These are phyloP conservation scores for Microplitis manilae DNA, from an alignment of 2,888 invertebrate genomes.

Conservation along the genomic window DNA sequence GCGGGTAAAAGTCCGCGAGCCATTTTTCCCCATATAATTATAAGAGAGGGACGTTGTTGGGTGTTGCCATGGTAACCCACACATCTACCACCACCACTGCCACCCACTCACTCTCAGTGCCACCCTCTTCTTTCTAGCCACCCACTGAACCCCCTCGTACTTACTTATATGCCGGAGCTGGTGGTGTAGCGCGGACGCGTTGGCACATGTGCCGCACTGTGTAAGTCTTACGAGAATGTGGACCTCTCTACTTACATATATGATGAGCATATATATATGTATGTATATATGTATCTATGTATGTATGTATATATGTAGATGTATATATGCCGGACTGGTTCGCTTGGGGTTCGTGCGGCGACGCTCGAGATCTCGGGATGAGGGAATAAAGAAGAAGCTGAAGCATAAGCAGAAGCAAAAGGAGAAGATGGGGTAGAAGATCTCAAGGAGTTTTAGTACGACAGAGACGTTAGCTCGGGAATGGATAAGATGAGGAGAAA, in stretches of 20 bases:
- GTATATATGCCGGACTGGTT: conserved; percentile 36
- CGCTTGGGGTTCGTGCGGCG: conserved; percentile 31
- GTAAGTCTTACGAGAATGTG: conserved; percentile 49
- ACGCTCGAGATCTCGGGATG: conserved; percentile 19
- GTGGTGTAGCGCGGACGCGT: conserved; percentile 45
- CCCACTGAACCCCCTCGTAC: conserved; percentile 53
- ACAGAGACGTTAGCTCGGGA: conserved; percentile 6
- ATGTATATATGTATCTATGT: conserved; percentile 26
- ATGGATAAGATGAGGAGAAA: conserved; percentile 30
- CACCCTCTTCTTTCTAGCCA: conserved; percentile 22
- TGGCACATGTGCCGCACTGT: conserved; percentile 51
- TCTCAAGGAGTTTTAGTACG: conserved; percentile 18
- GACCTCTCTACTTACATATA: conserved; percentile 27
- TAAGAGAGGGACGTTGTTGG: conserved; percentile 67
- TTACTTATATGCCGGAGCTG: conserved; percentile 67
- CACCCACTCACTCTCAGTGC: conserved; percentile 32
- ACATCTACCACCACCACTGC: conserved; percentile 54
- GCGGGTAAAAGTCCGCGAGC: conserved; percentile 70
- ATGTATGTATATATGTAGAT: conserved; percentile 30
- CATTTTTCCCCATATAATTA: conserved; percentile 71
- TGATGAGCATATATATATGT: conserved; percentile 23
- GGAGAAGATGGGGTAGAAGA: conserved; percentile 27
- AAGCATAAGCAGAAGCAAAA: conserved; percentile 32
- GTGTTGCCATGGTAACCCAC: conserved; percentile 69
- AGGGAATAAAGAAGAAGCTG: conserved; percentile 24